Evolutionary conservation across 2,797 vertebrate genomes (phyloP).

Genomic region (Phrynocephalus forsythii): DNA sequence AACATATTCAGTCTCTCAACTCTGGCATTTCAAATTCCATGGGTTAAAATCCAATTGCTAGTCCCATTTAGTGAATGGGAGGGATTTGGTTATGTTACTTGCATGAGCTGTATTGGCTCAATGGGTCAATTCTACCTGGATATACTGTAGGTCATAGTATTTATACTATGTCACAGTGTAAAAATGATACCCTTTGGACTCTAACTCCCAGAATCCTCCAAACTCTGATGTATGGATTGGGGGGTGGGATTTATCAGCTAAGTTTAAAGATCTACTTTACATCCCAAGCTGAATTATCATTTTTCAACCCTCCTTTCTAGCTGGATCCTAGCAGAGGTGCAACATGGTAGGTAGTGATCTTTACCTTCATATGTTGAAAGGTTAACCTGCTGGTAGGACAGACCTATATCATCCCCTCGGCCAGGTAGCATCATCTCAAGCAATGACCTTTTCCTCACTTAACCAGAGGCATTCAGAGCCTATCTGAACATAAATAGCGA

Average conservation of each 20-base stretch:
- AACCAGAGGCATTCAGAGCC: not conserved
- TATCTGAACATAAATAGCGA: not conserved
- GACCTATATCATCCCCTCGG: not conserved
- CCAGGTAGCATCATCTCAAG: not conserved
- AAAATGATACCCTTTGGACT: too few species aligned
- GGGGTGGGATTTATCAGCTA: not conserved
- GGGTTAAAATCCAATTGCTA: too few species aligned
- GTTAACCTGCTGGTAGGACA: not conserved
- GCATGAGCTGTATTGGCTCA: too few species aligned
- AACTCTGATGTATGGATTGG: too few species aligned
- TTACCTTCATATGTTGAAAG: not conserved
- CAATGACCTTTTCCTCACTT: not conserved
- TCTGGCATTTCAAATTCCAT: not conserved
- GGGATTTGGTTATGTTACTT: too few species aligned
- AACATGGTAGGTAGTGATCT: not conserved
- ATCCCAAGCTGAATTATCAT: not conserved
- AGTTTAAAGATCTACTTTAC: not conserved
- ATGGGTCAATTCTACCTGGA: too few species aligned
- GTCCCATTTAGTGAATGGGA: too few species aligned
- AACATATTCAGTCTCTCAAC: not conserved
- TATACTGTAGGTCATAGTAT: too few species aligned
- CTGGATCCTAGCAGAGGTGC: not conserved
- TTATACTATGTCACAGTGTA: too few species aligned
- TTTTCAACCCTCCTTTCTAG: not conserved
- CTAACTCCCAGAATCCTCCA: too few species aligned